phyloP scores from a whole-genome alignment of 1,140 invertebrate species.

The Sarcophaga peregrina region DNA sequence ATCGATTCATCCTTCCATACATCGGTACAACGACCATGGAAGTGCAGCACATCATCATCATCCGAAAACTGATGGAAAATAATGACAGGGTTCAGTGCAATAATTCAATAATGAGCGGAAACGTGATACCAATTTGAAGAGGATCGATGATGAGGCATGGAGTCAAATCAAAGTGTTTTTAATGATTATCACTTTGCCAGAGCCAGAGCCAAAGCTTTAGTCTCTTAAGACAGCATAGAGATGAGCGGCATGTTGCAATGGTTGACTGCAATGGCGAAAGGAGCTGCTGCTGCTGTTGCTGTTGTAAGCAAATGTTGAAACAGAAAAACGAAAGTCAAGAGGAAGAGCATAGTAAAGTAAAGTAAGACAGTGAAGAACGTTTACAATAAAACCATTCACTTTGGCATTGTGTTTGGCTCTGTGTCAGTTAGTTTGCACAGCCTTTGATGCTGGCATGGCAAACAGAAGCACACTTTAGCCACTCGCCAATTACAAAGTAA shows the following conservation, averaged over 20 bases:
- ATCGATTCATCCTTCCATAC: background rate
- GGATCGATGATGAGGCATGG: background rate
- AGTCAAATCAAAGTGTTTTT: conserved; percentile 10
- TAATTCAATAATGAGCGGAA: conserved; percentile 19
- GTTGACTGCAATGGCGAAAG: background rate
- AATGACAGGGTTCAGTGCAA: conserved; percentile 7
- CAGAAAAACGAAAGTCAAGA: background rate
- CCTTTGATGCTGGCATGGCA: background rate
- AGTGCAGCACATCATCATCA: too few species aligned
- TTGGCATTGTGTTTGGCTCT: background rate
- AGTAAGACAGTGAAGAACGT: background rate
- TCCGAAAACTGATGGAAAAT: background rate
- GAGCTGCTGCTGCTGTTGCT: too few species aligned
- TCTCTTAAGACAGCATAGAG: background rate
- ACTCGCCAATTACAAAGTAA: background rate
- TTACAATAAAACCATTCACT: background rate
- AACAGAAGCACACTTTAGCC: conserved; percentile 6
- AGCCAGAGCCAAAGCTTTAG: too few species aligned
- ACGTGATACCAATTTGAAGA: conserved; percentile 24
- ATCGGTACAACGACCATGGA: background rate
- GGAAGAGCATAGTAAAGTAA: too few species aligned
- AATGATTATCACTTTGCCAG: conserved; percentile 5
- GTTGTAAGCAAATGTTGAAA: background rate
- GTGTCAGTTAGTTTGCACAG: too few species aligned
- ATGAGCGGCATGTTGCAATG: background rate